Conservation (phyloP, 2,888 invertebrate species). For the Branchellion lobata region DNA sequence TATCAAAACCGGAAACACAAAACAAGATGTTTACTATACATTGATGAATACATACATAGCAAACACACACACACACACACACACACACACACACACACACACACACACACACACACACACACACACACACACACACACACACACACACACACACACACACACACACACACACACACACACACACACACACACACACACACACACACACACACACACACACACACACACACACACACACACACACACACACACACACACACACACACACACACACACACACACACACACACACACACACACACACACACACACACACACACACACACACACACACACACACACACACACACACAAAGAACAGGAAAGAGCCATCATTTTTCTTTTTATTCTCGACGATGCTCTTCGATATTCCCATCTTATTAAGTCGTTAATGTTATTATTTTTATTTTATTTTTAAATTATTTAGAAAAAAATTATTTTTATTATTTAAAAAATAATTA, state of each 20-base stretch:
- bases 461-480: no score
- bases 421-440: not conserved
- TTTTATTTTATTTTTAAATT: no score
- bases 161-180: conserved; percentile 26
- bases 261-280: conserved; percentile 41
- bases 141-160: conserved; percentile 21
- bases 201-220: conserved; percentile 39
- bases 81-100: no score
- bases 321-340: conserved; percentile 15
- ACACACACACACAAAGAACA: not conserved
- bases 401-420: not conserved
- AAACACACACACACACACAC: no score
- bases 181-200: conserved; percentile 31
- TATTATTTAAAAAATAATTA: no score
- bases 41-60: no score
- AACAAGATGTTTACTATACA: no score
- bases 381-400: not conserved
- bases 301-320: conserved; percentile 41
- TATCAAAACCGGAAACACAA: no score
- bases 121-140: no score
- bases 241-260: conserved; percentile 34
- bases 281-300: conserved; percentile 43
- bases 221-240: conserved; percentile 43
- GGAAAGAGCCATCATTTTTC: not conserved
- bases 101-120: no score